Evolutionary conservation across 2,797 vertebrate genomes (phyloP), one percentile per base, ranked within the genome.

Genomic region (Oceanodroma leucorhoa): DNA sequence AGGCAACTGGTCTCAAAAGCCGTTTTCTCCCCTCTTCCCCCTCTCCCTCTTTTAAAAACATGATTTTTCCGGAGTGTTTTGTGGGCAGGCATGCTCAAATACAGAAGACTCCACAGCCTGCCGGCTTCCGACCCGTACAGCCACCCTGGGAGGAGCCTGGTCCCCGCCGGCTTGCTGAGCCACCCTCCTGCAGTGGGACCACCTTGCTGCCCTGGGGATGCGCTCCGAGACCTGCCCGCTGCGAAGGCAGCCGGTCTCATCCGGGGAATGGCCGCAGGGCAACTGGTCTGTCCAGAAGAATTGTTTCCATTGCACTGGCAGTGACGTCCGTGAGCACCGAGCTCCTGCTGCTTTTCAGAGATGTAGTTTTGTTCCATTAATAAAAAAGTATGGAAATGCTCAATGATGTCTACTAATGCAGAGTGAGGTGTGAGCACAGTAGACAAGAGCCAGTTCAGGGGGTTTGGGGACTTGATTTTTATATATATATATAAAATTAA

Each of bases 61-160:
- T 6, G 3, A 10, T 40, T 70, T 67, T 79, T 58, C 20, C 30
- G 34, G 20, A 64, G 32, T 11, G 10, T 53, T 88, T 70, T 57
- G 11, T 45, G 22, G 61, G 34, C 17, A 80, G 57, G 10, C 20
- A 34, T 27, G 40, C 19, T 87, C 55, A 64, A 40, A 30, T 14
- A 41, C 9, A 38, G 20, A 30, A 75, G 14, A 36, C 6, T 54
- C 32, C 9, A 2, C 62, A 60, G 45, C 21, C 26, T 41, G 34
- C 9, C 0, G 0, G 14, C 45, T 70, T 60, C 55, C 1, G 2
- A 43, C 7, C 6, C 1, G 0, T 40, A 64, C 17, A 40, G 34
- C 29, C 36, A 50, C 29, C 6, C 23, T 17, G 8, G 4, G 9
- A 40, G 21, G 4, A 48, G 2, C 10, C 23, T 22, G 32, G 18